Evolutionary conservation across 2,888 invertebrate genomes (phyloP).

Genomic region (Erebia epiphron): DNA sequence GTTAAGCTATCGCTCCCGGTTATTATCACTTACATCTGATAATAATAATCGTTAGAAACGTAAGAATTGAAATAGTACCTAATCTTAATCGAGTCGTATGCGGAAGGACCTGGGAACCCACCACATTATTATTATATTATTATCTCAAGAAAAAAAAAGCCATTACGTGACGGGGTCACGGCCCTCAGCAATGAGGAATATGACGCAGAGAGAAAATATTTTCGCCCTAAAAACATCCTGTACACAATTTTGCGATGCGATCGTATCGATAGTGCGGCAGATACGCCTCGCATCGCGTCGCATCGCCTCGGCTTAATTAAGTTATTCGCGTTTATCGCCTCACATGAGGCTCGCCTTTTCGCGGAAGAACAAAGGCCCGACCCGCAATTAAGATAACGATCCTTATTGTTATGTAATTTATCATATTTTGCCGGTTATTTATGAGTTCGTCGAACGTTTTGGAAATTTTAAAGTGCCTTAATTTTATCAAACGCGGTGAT

Average conservation of each 20-base stretch:
- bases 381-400: constrained; percentile 23
- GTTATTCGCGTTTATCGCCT: constrained; percentile 15
- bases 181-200: too few species aligned
- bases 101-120: too few species aligned
- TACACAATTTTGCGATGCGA: background rate
- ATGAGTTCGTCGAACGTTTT: constrained; percentile 8
- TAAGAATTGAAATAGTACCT: too few species aligned
- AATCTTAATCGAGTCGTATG: too few species aligned
- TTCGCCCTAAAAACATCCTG: background rate
- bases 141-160: too few species aligned
- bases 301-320: constrained; percentile 15
- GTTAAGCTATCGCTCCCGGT: too few species aligned
- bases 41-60: too few species aligned
- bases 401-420: constrained; percentile 13
- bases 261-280: background rate
- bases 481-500: too few species aligned
- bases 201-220: too few species aligned
- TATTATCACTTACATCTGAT: too few species aligned
- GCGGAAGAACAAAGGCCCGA: constrained; percentile 24
- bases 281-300: background rate
- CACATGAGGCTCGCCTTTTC: background rate
- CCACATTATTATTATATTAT: too few species aligned
- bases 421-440: constrained; percentile 13
- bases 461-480: background rate
- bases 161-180: too few species aligned